phyloP scores from a whole-genome alignment of 2,113 vertebrate genomes.

The Uria lomvia region DNA sequence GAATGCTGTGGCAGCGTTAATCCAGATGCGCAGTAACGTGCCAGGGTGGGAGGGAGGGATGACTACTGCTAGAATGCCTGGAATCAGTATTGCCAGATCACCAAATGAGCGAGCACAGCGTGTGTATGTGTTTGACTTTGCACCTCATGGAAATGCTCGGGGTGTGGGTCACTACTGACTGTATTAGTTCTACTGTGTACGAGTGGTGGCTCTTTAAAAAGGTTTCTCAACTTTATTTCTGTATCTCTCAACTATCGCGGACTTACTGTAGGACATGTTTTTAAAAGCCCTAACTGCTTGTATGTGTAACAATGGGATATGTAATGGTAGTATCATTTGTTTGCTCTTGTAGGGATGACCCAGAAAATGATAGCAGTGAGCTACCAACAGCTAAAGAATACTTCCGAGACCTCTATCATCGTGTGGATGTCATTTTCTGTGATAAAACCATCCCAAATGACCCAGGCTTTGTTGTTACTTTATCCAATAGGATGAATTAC shows the following conservation, averaged over 20 bases:
- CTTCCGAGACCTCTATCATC: constrained; percentile 96
- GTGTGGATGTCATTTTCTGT: constrained; percentile 98
- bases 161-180: constrained; percentile 17
- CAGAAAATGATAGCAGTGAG: constrained; percentile 96
- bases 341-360: constrained; percentile 84
- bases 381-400: constrained; percentile 97
- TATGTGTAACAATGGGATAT: not conserved
- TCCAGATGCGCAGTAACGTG: not conserved
- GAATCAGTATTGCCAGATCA: not conserved
- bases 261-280: not conserved
- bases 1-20: not conserved
- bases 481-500: constrained; percentile 99
- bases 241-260: not conserved
- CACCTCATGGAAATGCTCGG: not conserved
- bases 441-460: constrained; percentile 99
- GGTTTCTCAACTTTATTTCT: not conserved
- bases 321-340: not conserved
- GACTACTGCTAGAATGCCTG: not conserved
- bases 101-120: not conserved
- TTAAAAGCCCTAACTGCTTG: not conserved
- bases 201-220: not conserved
- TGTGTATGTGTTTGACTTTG: not conserved
- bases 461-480: constrained; percentile 96
- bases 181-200: not conserved
- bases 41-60: not conserved